A percentile compares a stretch with the other conserved stretches of the same genome.
Evolutionary conservation across 1,140 invertebrate species (phyloP).

Genomic region (Heliconius himera): DNA sequence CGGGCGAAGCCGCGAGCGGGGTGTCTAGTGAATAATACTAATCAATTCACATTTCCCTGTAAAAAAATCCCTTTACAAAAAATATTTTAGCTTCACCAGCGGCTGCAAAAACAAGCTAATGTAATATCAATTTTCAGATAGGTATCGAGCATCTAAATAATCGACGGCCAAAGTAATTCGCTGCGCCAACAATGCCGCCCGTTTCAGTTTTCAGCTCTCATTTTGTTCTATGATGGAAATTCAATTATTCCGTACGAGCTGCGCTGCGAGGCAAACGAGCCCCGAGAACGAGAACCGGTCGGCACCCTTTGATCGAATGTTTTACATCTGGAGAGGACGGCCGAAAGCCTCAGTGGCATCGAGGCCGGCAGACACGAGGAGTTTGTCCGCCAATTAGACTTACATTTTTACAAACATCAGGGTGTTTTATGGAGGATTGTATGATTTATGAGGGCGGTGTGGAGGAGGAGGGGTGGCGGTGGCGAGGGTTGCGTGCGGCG

Average conservation of each 20-base stretch:
- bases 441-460: slow-evolving; percentile 80
- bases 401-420: slow-evolving; percentile 79
- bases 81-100: slow-evolving; percentile 43
- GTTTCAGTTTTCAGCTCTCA: slow-evolving; percentile 79
- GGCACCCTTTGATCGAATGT: slow-evolving; percentile 68
- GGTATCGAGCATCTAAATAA: slow-evolving; percentile 75
- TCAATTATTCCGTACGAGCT: slow-evolving; percentile 77
- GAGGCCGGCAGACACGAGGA: slow-evolving; percentile 65
- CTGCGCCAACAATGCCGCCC: slow-evolving; percentile 76
- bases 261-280: slow-evolving; percentile 61
- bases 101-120: slow-evolving; percentile 53
- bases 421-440: slow-evolving; percentile 79
- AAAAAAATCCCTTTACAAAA: slow-evolving; percentile 40
- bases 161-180: slow-evolving; percentile 77
- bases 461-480: slow-evolving; percentile 49
- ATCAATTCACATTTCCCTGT: no score
- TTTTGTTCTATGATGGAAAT: slow-evolving; percentile 80
- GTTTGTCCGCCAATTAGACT: slow-evolving; percentile 75
- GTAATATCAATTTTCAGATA: slow-evolving; percentile 70
- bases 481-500: slow-evolving; percentile 63
- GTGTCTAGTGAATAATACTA: no score
- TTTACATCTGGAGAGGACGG: slow-evolving; percentile 67
- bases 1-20: no score
- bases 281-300: slow-evolving; percentile 54
- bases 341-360: slow-evolving; percentile 51